These are phyloP conservation scores for Chaenocephalus aceratus DNA, from an alignment of 2,113 vertebrate species.

Conservation along the genomic window DNA sequence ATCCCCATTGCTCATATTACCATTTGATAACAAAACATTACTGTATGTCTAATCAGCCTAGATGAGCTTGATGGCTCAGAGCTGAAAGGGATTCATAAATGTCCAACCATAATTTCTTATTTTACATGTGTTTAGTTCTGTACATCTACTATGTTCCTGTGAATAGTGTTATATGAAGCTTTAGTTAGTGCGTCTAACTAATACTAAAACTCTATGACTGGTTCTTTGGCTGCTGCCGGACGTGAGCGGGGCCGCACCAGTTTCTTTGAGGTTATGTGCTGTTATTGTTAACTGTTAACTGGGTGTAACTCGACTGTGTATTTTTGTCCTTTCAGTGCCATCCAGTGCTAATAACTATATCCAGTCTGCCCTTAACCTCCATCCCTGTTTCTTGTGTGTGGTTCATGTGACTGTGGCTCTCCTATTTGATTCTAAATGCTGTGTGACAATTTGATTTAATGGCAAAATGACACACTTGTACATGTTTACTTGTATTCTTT, in stretches of 20 bases:
- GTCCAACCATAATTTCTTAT: constrained; percentile 25
- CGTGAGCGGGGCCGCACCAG: constrained; percentile 61
- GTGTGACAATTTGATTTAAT: constrained; percentile 73
- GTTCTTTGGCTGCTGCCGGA: constrained; percentile 45
- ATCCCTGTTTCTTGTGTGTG: constrained; percentile 71
- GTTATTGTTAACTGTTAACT: constrained; percentile 71
- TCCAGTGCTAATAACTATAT: constrained; percentile 80
- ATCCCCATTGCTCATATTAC: constrained; percentile 40
- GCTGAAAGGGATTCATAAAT: not conserved
- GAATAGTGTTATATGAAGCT: not conserved
- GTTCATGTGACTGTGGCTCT: constrained; percentile 80
- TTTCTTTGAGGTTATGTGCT: constrained; percentile 70
- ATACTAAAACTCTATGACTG: not conserved
- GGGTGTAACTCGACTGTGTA: constrained; percentile 76
- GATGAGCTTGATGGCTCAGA: not conserved
- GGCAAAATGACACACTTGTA: constrained; percentile 83
- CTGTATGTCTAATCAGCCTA: constrained; percentile 17
- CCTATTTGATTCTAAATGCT: constrained; percentile 73
- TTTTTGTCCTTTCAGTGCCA: constrained; percentile 83
- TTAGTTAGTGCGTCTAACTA: not conserved
- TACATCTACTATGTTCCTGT: not conserved
- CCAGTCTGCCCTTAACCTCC: constrained; percentile 73
- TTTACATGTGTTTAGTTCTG: constrained; percentile 14
- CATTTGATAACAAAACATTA: constrained; percentile 18
- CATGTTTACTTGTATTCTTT: constrained; percentile 99